Evolutionary conservation across 1,140 invertebrate genomes (phyloP), one percentile per base, ranked within the genome.

Genomic region (Solenopsis invicta): DNA sequence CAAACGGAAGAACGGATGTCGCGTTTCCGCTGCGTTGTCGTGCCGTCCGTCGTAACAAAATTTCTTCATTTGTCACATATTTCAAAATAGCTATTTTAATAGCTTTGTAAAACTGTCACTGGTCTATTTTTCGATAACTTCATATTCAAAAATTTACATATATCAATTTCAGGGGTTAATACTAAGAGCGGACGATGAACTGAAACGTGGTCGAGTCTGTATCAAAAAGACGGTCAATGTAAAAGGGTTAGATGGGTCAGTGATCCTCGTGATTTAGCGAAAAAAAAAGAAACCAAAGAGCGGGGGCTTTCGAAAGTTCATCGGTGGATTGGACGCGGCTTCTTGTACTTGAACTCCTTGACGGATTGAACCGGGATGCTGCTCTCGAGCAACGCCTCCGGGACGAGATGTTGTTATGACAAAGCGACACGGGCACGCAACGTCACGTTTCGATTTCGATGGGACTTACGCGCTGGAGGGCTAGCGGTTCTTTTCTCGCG

Each of bases 371-470:
- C 41, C 48, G 62, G n/a, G 10, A 62, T n/a, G 34, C 16, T 78
- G 24, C 29, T 29, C 29, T 78, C 54, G 13, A 21, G 9, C 12
- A 24, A 21, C 9, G 29, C 29, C 48, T 45, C 64, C 61, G n/a
- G 37, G 80, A 71, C 52, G 62, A 82, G 59, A 82, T 67, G 82
- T 82, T 91, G 87, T 92, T 93, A 88, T 86, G 85, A 92, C 87
- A 92, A 92, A 89, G 85, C 88, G 78, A 92, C 87, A 87, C 80
- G 56, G 88, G 88, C 87, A 72, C 74, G 62, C 52, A 87, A 81
- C 56, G 62, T 77, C 59, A 81, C 61, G 80, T 71, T 89, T 75
- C 45, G 74, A 80, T 69, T 80, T 67, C 29, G n/a, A 45, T 18
- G 61, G 61, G 48, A 24, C n/a, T 18, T 37, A 12, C 13, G 41